Evolutionary conservation across 2,888 invertebrate species (phyloP).

Genomic region (Cryptocheilus praepositus): DNA sequence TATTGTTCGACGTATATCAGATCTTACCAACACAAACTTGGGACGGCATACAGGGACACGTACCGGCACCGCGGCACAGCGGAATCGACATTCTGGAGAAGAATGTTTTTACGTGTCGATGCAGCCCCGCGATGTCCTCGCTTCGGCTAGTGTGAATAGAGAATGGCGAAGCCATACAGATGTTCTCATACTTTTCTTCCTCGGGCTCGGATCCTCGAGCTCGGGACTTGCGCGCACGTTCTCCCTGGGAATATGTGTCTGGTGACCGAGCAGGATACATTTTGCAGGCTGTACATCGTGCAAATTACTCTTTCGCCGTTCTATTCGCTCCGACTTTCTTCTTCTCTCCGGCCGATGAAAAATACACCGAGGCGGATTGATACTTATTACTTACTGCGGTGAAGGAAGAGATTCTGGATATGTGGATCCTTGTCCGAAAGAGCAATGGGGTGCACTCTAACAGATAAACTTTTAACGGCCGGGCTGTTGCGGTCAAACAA

Average conservation of each 20-base stretch:
- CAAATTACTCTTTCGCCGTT: conserved; percentile 48
- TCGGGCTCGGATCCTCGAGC: no score
- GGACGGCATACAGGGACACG: conserved; percentile 21
- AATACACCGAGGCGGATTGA: no score
- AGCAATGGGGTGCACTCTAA: no score
- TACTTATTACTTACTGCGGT: no score
- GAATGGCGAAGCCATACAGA: conserved; percentile 36
- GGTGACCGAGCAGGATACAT: conserved; percentile 14
- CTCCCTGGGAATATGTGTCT: no score
- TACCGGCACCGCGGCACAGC: conserved; percentile 13
- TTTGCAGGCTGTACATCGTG: conserved; percentile 31
- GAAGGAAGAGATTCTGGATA: no score
- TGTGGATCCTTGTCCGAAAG: no score
- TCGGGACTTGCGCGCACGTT: no score
- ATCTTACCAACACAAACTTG: conserved; percentile 24
- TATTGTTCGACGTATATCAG: conserved; percentile 45
- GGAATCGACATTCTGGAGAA: conserved; percentile 27
- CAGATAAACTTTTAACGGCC: no score
- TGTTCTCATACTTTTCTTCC: conserved; percentile 17
- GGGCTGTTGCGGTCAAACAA: no score
- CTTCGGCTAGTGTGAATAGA: conserved; percentile 37
- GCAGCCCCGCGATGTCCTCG: conserved; percentile 25
- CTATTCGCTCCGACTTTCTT: conserved; percentile 1
- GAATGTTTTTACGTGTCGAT: conserved; percentile 40
- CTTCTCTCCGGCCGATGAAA: no score